phyloP scores from a whole-genome alignment of 2,113 vertebrate genomes.

The Megaceryle torquata region DNA sequence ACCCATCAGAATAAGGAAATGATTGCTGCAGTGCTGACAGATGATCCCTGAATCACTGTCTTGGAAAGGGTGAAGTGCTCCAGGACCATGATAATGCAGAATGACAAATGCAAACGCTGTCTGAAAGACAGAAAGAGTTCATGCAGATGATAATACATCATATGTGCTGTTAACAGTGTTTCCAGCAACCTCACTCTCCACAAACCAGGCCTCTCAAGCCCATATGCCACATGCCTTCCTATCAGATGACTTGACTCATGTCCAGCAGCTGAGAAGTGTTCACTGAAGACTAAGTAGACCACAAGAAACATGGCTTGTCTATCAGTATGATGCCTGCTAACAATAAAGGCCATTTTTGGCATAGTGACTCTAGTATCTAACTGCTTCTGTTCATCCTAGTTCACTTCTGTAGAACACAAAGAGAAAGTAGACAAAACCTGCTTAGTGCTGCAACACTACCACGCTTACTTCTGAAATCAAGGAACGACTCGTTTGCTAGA shows the following conservation, averaged over 20 bases:
- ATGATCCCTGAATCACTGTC: not conserved
- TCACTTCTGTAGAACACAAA: not conserved
- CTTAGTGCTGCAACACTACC: not conserved
- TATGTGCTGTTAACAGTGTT: not conserved
- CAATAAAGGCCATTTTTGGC: not conserved
- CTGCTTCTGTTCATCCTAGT: not conserved
- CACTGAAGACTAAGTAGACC: not conserved
- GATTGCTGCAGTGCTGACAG: not conserved
- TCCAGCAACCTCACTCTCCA: not conserved
- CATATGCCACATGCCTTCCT: not conserved
- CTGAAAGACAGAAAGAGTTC: not conserved
- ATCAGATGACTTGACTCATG: not conserved
- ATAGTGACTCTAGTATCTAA: not conserved
- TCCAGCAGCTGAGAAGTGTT: conserved; percentile 10
- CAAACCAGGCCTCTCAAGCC: not conserved
- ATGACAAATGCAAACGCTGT: not conserved
- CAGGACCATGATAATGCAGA: not conserved
- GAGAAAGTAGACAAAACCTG: not conserved
- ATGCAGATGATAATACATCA: not conserved
- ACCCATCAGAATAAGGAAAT: not conserved
- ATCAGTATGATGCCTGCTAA: not conserved
- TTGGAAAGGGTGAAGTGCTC: not conserved
- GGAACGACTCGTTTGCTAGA: not conserved
- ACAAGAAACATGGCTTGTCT: not conserved
- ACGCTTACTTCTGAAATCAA: accelerated